Conservation (phyloP, 1,140 invertebrate species). For the Anoplolepis gracilipes region DNA sequence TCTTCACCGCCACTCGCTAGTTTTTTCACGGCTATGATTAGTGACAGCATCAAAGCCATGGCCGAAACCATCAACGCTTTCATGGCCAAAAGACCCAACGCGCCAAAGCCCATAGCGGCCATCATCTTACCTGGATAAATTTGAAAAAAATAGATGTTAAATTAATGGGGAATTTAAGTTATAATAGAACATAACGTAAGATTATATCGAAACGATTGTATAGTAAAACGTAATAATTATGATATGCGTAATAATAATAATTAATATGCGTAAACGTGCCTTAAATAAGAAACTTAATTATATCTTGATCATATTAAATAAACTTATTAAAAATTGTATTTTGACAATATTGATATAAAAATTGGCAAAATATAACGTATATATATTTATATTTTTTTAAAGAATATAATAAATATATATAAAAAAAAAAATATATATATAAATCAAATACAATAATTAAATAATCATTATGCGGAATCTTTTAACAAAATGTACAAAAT, state of each 20-base stretch:
- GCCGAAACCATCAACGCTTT: conserved; percentile 89
- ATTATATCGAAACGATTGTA: not conserved
- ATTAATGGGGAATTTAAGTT: not conserved
- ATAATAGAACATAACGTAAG: not conserved
- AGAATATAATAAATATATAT: not conserved
- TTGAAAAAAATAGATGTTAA: not conserved
- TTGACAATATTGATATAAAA: not conserved
- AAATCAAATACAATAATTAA: not conserved
- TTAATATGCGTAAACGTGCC: not conserved
- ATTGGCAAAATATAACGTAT: not conserved
- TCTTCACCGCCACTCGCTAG: conserved; percentile 88
- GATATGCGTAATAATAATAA: not conserved
- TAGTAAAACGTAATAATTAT: too few species aligned
- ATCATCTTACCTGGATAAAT: conserved; percentile 86
- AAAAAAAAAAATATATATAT: too few species aligned
- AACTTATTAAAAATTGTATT: not conserved
- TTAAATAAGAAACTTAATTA: not conserved
- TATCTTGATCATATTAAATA: not conserved
- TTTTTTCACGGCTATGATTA: conserved; percentile 91
- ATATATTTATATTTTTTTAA: too few species aligned
- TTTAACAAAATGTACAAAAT: not conserved
- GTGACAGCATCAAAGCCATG: conserved; percentile 90
- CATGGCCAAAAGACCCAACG: conserved; percentile 90
- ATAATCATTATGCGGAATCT: too few species aligned
- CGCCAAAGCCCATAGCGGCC: conserved; percentile 90